phyloP scores from a whole-genome alignment of 2,888 invertebrate species.

The Cordilura impudica region DNA sequence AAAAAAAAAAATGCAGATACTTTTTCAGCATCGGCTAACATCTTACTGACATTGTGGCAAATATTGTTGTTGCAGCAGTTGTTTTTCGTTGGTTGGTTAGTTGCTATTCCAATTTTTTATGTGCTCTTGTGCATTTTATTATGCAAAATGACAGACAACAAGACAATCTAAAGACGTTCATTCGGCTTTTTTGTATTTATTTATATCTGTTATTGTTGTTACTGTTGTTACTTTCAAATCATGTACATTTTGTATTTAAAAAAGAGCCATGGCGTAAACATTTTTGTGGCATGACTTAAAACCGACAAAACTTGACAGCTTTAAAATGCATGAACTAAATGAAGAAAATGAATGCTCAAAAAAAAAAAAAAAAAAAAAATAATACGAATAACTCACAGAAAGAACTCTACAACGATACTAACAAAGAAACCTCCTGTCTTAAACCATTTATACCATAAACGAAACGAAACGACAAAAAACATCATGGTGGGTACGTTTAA shows the following conservation, averaged over 20 bases:
- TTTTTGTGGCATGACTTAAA: conserved; percentile 62
- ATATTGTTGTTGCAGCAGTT: conserved; percentile 15
- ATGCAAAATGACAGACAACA: conserved; percentile 70
- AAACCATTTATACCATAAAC: conserved; percentile 43
- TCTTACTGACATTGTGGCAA: conserved; percentile 44
- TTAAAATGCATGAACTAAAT: conserved; percentile 62
- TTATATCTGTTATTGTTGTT: conserved; percentile 33
- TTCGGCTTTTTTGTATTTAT: conserved; percentile 48
- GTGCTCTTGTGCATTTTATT: conserved; percentile 71
- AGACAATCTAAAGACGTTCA: conserved; percentile 62
- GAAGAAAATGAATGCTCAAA: conserved; percentile 48
- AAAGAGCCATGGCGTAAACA: conserved; percentile 53
- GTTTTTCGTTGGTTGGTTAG: conserved; percentile 17
- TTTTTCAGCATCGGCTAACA: too few relatives aligned
- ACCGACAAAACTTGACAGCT: conserved; percentile 66
- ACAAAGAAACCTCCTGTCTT: conserved; percentile 38
- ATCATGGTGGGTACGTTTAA: conserved; percentile 41
- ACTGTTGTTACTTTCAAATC: conserved; percentile 51
- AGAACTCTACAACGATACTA: background rate
- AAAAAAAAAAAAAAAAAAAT: conserved; percentile 6
- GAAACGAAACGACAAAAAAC: background rate
- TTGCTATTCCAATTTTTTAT: conserved; percentile 54
- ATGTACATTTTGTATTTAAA: conserved; percentile 53
- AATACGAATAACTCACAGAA: conserved; percentile 5
- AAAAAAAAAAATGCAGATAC: too few relatives aligned